Evolutionary conservation across 2,113 vertebrate genomes (phyloP), one percentile per base, ranked within the genome.

Genomic region (Caranx ignobilis): DNA sequence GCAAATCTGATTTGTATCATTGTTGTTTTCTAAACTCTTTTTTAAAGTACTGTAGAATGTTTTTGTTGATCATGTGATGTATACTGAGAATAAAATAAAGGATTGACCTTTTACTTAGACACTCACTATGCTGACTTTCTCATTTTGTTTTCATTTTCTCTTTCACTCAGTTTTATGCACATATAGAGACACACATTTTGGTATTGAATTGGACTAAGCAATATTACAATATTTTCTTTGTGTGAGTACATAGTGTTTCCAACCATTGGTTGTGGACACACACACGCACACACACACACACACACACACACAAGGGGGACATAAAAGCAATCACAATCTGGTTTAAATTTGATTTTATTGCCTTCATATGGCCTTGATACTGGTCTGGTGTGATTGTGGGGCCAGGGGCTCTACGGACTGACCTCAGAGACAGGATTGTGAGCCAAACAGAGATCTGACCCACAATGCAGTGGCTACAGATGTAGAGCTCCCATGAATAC

Each of bases 1-100:
- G 87, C 71, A 89, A 84, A 85, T 81, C 56, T 66, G 16, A 81
- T 85, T 80, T 88, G 59, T 93, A 82, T 84, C 80, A 81, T 87
- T 90, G 52, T 81, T 89, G 63, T 90, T 85, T 88, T 81, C 75
- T 87, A 81, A 91, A 81, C 52, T 79, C 9, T 76, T 89, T 88
- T 88, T 78, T 31, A 55, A 89, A 89, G 85, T 93, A 89, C 87
- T 93, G 91, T 92, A 94, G 66, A 87, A 84, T 84, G 72, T 85
- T 89, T 83, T 73, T 90, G 48, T 81, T 86, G 43, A 78, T 61
- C 81, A 70, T 82, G 74, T 91, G 81, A 81, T 83, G 59, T 91
- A 83, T 87, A 72, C 88, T 71, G 63, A 82, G 50, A 85, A 47
- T 18, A 78, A 85, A 94, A 91, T 93, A 92, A 92, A 94, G 19